These are phyloP conservation scores for Megaceryle alcyon DNA, from an alignment of 2,797 vertebrate genomes.

Conservation along the genomic window DNA sequence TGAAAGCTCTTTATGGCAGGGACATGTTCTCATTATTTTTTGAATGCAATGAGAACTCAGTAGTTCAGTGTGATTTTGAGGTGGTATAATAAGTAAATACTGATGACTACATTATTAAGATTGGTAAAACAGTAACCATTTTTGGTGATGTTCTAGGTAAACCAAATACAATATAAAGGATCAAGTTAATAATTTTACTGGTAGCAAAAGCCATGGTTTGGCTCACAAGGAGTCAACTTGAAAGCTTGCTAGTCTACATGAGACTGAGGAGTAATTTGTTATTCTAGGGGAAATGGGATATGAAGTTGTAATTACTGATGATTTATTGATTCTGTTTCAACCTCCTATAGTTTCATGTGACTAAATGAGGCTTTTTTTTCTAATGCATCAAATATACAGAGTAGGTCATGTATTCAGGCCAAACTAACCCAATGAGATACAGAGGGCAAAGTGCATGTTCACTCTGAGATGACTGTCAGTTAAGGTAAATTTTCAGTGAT, in stretches of 20 bases:
- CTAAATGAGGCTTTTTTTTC: neutral
- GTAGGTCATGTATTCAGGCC: neutral
- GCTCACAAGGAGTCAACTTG: neutral
- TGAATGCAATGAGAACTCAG: neutral
- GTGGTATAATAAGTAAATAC: neutral
- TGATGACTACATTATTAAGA: neutral
- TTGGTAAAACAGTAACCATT: neutral
- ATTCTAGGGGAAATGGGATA: neutral
- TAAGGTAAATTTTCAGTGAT: neutral
- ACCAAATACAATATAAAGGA: neutral
- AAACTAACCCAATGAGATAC: neutral
- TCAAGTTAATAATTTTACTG: neutral
- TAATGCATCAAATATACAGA: neutral
- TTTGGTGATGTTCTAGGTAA: neutral
- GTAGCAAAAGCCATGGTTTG: neutral
- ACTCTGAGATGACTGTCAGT: neutral
- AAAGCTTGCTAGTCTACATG: neutral
- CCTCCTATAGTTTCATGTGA: neutral
- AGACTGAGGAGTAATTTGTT: neutral
- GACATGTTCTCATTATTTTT: neutral
- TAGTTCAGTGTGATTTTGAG: neutral
- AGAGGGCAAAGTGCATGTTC: neutral
- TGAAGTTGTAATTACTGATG: neutral
- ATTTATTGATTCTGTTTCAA: neutral
- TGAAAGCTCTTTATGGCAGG: neutral